These are phyloP conservation scores for Oreonectes daqikongensis DNA, from an alignment of 2,797 vertebrate species.

Conservation along the genomic window DNA sequence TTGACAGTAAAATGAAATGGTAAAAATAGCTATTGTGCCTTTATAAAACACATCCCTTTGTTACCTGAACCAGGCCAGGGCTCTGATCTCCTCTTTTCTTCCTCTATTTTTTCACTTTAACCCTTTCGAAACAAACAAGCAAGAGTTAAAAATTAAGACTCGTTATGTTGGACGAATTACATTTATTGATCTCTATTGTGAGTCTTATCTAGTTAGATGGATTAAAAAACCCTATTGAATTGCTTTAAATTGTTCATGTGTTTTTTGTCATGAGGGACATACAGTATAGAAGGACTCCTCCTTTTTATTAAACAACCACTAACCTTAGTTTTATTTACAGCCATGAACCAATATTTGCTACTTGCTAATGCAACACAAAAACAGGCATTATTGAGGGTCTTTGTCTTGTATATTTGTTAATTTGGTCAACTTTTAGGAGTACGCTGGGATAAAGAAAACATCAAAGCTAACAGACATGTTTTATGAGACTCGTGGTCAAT, in stretches of 20 bases:
- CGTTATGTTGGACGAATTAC: not conserved
- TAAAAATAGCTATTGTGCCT: slow-evolving; percentile 39
- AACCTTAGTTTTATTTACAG: not conserved
- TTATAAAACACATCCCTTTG: slow-evolving; percentile 17
- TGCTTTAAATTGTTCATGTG: not conserved
- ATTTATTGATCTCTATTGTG: not conserved
- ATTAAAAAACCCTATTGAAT: not conserved
- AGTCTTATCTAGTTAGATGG: not conserved
- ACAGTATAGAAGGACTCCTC: not conserved
- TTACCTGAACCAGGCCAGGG: slow-evolving; percentile 25
- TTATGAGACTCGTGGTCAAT: not conserved
- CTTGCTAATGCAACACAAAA: too few relatives aligned
- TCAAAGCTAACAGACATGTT: not conserved
- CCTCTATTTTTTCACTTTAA: not conserved
- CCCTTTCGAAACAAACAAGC: not conserved
- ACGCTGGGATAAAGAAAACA: not conserved
- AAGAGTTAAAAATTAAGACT: not conserved
- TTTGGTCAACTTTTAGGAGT: not conserved
- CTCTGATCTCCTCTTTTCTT: not conserved
- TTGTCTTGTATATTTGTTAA: not conserved
- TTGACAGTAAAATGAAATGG: slow-evolving; percentile 56
- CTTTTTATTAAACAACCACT: not conserved
- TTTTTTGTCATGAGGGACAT: not conserved
- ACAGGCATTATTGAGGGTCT: too few relatives aligned
- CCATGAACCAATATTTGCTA: not conserved